A percentile compares a stretch with the other conserved stretches of the same genome.
Evolutionary conservation across 1,140 invertebrate genomes (phyloP).

Genomic region (Drosophila bipectinata): DNA sequence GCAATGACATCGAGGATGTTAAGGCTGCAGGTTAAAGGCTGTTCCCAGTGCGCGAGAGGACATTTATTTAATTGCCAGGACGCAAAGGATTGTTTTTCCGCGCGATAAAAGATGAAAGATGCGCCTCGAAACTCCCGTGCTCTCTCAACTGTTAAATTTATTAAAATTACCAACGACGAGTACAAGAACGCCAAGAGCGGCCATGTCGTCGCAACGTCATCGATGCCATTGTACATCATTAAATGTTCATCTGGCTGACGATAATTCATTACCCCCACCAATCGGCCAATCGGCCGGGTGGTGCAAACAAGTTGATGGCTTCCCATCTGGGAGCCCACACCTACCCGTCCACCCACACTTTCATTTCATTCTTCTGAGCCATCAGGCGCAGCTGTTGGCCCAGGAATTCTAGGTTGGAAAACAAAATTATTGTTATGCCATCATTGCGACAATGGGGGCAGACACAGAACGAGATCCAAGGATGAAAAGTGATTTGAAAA

Average conservation of each 20-base stretch:
- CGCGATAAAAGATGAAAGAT: slow-evolving; percentile 79
- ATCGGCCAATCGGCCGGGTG: slow-evolving; percentile 6
- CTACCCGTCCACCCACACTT: neutral
- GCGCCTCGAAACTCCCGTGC: slow-evolving; percentile 57
- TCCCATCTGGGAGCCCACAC: slow-evolving; percentile 2
- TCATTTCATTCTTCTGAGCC: slow-evolving; percentile 31
- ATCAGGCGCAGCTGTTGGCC: slow-evolving; percentile 67
- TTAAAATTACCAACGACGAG: slow-evolving; percentile 68
- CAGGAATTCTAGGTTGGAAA: slow-evolving; percentile 24
- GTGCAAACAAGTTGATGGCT: slow-evolving; percentile 38
- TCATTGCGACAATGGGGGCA: slow-evolving; percentile 39
- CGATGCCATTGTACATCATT: slow-evolving; percentile 72
- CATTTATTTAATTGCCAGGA: slow-evolving; percentile 76
- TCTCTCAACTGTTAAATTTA: slow-evolving; percentile 77
- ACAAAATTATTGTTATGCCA: slow-evolving; percentile 51
- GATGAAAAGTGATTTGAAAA: neutral
- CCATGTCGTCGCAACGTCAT: slow-evolving; percentile 50
- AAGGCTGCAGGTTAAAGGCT: slow-evolving; percentile 8
- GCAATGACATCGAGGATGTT: slow-evolving; percentile 24
- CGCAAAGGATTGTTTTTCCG: slow-evolving; percentile 30
- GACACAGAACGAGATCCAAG: neutral
- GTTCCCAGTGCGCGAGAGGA: slow-evolving; percentile 25
- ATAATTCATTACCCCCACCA: slow-evolving; percentile 63
- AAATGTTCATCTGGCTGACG: slow-evolving; percentile 77
- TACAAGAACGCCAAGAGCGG: neutral